Conservation (phyloP, 2,888 invertebrate genomes). For the Camptogramma bilineatum region DNA sequence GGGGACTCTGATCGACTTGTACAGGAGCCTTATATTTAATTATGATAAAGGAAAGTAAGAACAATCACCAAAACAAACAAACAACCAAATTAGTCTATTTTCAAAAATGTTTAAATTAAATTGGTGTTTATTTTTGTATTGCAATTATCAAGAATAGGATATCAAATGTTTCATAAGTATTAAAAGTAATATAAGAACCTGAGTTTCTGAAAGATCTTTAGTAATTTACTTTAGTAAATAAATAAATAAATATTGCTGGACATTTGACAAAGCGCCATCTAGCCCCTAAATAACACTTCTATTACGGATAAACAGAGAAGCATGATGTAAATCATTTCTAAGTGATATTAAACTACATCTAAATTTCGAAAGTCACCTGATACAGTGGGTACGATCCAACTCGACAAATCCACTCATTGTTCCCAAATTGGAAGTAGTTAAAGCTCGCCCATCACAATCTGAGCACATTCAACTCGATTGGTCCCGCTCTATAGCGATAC, state of each 20-base stretch:
- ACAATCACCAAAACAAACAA: too few relatives aligned
- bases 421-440: conserved; percentile 19
- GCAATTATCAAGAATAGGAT: too few relatives aligned
- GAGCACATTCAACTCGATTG: conserved; percentile 49
- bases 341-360: not conserved
- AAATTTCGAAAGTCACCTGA: not conserved
- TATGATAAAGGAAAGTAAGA: too few relatives aligned
- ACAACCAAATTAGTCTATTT: too few relatives aligned
- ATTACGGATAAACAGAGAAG: not conserved
- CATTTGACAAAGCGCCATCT: too few relatives aligned
- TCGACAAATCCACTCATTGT: conserved; percentile 10
- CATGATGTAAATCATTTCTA: not conserved
- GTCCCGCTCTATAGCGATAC: conserved; percentile 70
- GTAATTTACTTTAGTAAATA: too few relatives aligned
- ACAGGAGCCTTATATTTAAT: too few relatives aligned
- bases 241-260: too few relatives aligned
- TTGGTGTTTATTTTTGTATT: not conserved
- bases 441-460: conserved; percentile 39
- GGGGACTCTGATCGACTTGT: not conserved
- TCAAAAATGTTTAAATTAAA: not conserved
- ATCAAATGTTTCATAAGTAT: too few relatives aligned
- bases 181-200: not conserved
- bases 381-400: not conserved
- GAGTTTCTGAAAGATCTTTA: not conserved
- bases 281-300: not conserved